phyloP scores from a whole-genome alignment of 2,888 invertebrate genomes.

The Philonicus albiceps region DNA sequence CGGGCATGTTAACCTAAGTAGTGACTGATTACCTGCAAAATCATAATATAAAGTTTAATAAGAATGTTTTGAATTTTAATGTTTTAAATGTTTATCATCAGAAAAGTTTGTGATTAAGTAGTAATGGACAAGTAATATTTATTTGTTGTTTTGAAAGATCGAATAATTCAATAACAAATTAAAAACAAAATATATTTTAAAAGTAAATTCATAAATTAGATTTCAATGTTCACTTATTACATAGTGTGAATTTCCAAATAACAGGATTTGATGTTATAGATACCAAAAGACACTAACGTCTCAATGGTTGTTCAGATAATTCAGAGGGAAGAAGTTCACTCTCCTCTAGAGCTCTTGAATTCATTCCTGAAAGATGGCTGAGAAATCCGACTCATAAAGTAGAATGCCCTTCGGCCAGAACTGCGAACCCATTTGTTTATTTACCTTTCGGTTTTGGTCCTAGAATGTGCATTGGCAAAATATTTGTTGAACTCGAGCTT shows the following conservation, averaged over 20 bases:
- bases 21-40: too few species aligned
- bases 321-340: constrained; percentile 70
- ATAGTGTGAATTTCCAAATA: constrained; percentile 67
- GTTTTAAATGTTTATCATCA: too few species aligned
- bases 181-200: too few species aligned
- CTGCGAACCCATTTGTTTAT: constrained; percentile 54
- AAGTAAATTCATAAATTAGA: too few species aligned
- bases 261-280: constrained; percentile 66
- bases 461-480: constrained; percentile 73
- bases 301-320: constrained; percentile 76
- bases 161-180: too few species aligned
- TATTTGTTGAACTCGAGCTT: constrained; percentile 78
- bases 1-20: too few species aligned
- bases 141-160: too few species aligned
- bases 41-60: too few species aligned
- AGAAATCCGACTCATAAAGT: not conserved
- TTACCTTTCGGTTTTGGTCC: constrained; percentile 58
- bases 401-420: constrained; percentile 49
- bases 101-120: too few species aligned
- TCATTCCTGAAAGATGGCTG: constrained; percentile 76
- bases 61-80: too few species aligned
- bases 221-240: too few species aligned
- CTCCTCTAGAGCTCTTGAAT: constrained; percentile 62
- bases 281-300: constrained; percentile 72
- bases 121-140: too few species aligned